These are phyloP conservation scores for Mesembrinibis cayennensis DNA, from an alignment of 2,113 vertebrate genomes.

Conservation along the genomic window DNA sequence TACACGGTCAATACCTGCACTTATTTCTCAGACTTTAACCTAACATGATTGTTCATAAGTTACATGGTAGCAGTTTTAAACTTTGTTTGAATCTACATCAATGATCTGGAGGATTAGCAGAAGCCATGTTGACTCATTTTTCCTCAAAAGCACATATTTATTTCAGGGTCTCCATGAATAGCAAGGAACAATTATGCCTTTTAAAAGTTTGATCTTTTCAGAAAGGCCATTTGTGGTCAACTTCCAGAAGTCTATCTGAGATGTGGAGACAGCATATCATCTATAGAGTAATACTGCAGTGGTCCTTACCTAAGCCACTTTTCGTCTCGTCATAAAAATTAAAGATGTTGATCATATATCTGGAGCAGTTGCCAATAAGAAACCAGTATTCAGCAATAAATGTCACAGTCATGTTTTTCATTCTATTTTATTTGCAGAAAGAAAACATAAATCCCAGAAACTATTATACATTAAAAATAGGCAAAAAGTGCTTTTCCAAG, in stretches of 20 bases:
- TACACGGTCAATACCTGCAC: not conserved
- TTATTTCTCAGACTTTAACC: not conserved
- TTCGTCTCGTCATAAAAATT: not conserved
- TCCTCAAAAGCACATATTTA: not conserved
- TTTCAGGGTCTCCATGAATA: not conserved
- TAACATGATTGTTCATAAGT: not conserved
- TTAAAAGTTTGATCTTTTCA: not conserved
- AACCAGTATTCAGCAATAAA: constrained; percentile 6
- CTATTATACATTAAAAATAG: not conserved
- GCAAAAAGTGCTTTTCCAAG: not conserved
- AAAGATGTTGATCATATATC: not conserved
- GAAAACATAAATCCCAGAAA: not conserved
- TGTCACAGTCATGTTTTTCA: not conserved
- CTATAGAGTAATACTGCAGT: not conserved
- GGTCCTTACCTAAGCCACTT: not conserved
- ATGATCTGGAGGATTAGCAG: not conserved
- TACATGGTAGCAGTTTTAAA: not conserved
- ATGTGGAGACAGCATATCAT: not conserved
- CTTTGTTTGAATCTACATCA: not conserved
- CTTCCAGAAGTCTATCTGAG: not conserved
- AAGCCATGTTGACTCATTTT: not conserved
- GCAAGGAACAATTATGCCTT: not conserved
- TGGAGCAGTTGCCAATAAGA: not conserved
- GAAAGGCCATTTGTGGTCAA: not conserved
- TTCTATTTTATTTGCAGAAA: not conserved